Evolutionary conservation across 1,140 invertebrate genomes (phyloP), one percentile per base, ranked within the genome.

Genomic region (Megalonaias nervosa): DNA sequence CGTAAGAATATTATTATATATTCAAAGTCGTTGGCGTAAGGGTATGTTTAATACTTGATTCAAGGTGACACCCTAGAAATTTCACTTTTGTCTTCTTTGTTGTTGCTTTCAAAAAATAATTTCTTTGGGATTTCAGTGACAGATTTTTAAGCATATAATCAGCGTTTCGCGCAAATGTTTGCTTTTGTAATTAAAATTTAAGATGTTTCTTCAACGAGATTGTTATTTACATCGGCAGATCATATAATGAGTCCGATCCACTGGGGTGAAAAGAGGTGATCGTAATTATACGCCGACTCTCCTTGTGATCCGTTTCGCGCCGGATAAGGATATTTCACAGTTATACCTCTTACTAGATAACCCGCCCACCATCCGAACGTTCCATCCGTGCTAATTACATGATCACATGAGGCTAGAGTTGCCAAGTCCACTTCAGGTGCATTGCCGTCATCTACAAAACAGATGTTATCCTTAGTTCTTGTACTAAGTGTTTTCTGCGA

Each of bases 341-440:
- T 73, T 6, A 80, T 65, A 23, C 88, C 88, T 55, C 83, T 80
- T 11, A 82, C 82, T 48, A 88, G 71, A 77, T 80, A 87, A 1
- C 80, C 85, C 14, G 71, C 81, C 85, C 84, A 88, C 84, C 85
- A 87, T 6, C 86, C 84, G 69, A 74, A 88, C 3, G 81, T 83
- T 12, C 86, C 86, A 26, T 60, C 67, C 1, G 82, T 81, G 19
- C 85, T 82, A n/a, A 88, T 85, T 26, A 73, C 77, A 67, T 88
- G 86, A 74, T 88, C 80, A 77, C 86, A 88, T 11, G 15, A 56
- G 16, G 83, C 38, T 26, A 88, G 70, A 2, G 82, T 60, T 4
- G 84, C 83, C 15, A 88, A 61, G 62, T 88, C 83, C 79, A 92
- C 89, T 19, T 38, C 62, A 17, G 74, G 65, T 1, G 56, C 17